Base-by-base conservation (phyloP, 2,797 vertebrate genomes). In the Sylvilagus floridanus region DNA sequence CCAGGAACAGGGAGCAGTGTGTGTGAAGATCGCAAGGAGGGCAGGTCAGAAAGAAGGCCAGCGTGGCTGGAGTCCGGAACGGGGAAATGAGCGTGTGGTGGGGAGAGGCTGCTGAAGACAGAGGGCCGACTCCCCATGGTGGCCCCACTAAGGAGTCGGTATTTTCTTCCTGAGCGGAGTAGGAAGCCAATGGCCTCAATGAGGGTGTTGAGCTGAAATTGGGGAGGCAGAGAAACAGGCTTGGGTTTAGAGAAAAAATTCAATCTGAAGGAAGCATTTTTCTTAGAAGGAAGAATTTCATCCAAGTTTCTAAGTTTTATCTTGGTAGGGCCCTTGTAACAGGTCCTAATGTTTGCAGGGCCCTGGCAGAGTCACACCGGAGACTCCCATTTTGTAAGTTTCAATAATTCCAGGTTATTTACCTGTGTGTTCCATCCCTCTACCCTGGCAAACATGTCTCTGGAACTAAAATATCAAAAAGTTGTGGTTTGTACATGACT, bases 381-480 rank as follows among this genome's bases (percentile, higher is more conserved):
- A 50, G 16, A 63, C 50, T 19, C 26, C 75, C 7, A 21, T 37
- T 35, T 47, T 7, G 0, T 19, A 65, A 54, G 30, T 37, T 60
- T 66, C 63, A 77, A 69, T 50, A 35, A 28, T 68, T 35, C 14
- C 5, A 52, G 52, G 14, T 63, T 68, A 14, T 77, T 22, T 54
- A 52, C 62, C 37, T 21, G 10, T 50, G 12, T 32, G 16, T 47
- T 79, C 63, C 66, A 32, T 71, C 42, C 6, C 68, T 3, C 60
- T 77, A 28, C 19, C 30, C 24, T 57, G 16, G 35, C n/a, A 93
- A 91, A 76, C 5, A n/a, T 30, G 2, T 88, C n/a, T 88, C 42
- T 85, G 3, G 84, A 88, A 84, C 50, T 90, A 84, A 88, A 87
- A 73, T 90, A 10, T 89, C 37, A 37, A 42, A 63, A 63, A 77